A percentile compares a stretch with the other conserved stretches of the same genome.
Evolutionary conservation across 2,888 invertebrate genomes (phyloP).

Genomic region (Liopterus haemorrhoidalis): DNA sequence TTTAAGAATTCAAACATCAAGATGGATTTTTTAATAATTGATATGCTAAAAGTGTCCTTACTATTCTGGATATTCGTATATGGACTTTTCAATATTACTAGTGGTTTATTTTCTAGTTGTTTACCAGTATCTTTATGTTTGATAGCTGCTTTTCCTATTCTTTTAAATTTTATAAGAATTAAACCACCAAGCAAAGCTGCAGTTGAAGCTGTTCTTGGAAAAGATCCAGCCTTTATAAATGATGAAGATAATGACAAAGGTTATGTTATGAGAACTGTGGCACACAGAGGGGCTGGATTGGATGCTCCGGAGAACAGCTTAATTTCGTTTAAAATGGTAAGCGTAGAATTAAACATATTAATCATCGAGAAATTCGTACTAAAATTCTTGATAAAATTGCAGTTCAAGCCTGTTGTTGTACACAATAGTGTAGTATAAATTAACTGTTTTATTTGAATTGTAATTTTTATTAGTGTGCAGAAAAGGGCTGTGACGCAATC

Average conservation of each 20-base stretch:
- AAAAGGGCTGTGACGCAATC: conserved; percentile 64
- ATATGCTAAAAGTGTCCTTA: background rate
- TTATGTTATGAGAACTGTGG: conserved; percentile 57
- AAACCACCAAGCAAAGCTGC: conserved; percentile 45
- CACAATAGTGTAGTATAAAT: too few relatives aligned
- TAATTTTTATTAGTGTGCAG: conserved; percentile 54
- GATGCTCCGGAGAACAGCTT: conserved; percentile 79
- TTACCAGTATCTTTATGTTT: conserved; percentile 39
- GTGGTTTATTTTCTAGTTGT: conserved; percentile 37
- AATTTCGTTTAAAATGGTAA: conserved; percentile 64
- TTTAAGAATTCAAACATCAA: too few relatives aligned
- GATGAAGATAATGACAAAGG: conserved; percentile 45
- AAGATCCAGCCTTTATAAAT: conserved; percentile 49
- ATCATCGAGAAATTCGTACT: too few relatives aligned
- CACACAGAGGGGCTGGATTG: conserved; percentile 67
- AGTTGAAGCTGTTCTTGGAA: conserved; percentile 48
- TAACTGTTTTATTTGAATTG: conserved; percentile 2
- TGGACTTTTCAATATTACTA: conserved; percentile 37
- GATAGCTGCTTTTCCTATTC: conserved; percentile 33
- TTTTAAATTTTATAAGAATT: conserved; percentile 49
- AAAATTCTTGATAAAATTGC: too few relatives aligned
- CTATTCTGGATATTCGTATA: conserved; percentile 30
- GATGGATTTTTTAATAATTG: conserved; percentile 12
- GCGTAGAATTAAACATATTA: conserved; percentile 37
- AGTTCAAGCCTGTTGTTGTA: too few relatives aligned